Base-by-base conservation (phyloP, 2,113 vertebrate species). In the Pogona vitticeps region DNA sequence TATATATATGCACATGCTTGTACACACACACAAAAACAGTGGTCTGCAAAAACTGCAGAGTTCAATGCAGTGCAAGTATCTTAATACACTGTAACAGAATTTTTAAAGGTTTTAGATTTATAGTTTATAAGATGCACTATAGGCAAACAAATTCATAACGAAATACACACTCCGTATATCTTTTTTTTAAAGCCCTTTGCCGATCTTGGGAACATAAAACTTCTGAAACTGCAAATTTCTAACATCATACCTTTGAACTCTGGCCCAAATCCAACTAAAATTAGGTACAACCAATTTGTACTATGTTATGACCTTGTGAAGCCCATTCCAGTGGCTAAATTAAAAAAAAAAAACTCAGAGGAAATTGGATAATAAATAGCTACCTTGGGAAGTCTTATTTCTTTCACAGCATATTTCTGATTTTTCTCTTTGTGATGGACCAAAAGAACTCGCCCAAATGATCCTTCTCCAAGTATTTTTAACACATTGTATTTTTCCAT, bases 301-400 rank as follows among this genome's bases (percentile, higher is more conserved):
- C 46, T 52, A 6, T 52, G 10, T 52, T 5, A 9, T 36, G 46
- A 52, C 46, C 5, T 52, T 52, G 46, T 52, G 46, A 52, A 10
- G 46, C 5, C 10, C 46, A 52, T 52, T 52, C 46, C 46, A 52
- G 46, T 52, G 10, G 46, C 10, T 52, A 52, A 52, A 6, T 52
- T 52, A 52, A 52, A 6, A 6, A 6, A 6, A 52, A 52, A 52
- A 52, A 52, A 52, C 46, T 52, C 46, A 52, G 10, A 10, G 10
- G 46, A 10, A 81, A 75, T 75, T 0, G 85, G 80, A 56, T 14
- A 2, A 21, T 70, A 20, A 84, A 77, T 2, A 56, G 81, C 90
- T 94, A 99, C 98, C 98, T 97, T 95, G 20, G 97, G 97, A 88
- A 99, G 97, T 78, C 97, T 97, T 89, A 98, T 97, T 94, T 99